Base-by-base conservation (phyloP, 2,888 invertebrate genomes). In the Chironomus tentans region DNA sequence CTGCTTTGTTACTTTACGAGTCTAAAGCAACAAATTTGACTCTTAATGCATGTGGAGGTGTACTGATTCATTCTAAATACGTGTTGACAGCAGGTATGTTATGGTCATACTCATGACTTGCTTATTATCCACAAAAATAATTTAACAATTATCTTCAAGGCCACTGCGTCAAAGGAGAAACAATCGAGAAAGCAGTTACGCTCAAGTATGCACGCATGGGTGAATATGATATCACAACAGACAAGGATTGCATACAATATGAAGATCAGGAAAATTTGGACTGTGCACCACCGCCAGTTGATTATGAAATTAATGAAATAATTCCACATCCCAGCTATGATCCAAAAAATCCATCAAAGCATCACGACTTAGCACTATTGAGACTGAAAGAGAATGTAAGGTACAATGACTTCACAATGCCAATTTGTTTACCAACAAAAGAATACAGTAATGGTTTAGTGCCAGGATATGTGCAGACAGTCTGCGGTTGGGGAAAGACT, bases 251-350 rank as follows among this genome's bases (percentile, higher is more conserved):
- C 81, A 82, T 86, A 21, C 81, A 82, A 80, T 85, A 79, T 78
- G 81, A 77, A 76, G 81, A 81, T 76, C 80, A 76, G 46, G 56
- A 18, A 4, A 46, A 82, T 76, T 78, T 83, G 15, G 83, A 83
- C 5, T 93, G 93, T 79, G 88, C 92, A 0, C 89, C 89, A 69
- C 85, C 87, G 0, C 87, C 89, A 0, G 81, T 91, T 78, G 88
- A 91, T 77, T 86, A 91, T 21, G 83, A 85, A 0, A 86, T 91
- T 2, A 88, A 89, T 28, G 84, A 87, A n/a, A 84, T 86, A 1
- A 87, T 89, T 69, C 86, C 90, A 0, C 91, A 93, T 81, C 88
- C 89, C 18, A 86, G 87, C 0, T 88, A 87, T 79, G 79, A 81
- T 24, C 87, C 87, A 77, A 81, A 79, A 15, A 86, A 86, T 74